These are phyloP conservation scores for Chrysodeixis includens DNA, from an alignment of 2,888 invertebrate species.

Conservation along the genomic window DNA sequence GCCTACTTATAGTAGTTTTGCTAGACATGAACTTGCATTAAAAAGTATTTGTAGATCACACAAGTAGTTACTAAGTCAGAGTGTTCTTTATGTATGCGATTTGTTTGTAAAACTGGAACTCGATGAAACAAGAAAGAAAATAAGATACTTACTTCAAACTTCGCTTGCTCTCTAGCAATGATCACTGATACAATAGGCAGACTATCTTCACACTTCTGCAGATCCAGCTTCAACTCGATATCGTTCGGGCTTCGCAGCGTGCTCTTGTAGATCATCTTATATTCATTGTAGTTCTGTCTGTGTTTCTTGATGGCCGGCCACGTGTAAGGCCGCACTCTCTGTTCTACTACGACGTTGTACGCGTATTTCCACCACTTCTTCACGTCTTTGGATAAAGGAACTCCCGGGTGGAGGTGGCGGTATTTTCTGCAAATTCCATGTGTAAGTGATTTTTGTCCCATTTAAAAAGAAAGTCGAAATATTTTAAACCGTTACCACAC, in stretches of 20 bases:
- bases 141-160: constrained; percentile 90
- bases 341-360: constrained; percentile 91
- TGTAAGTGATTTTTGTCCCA: not conserved
- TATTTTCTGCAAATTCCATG: constrained; percentile 84
- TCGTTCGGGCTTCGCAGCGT: constrained; percentile 92
- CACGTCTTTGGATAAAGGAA: constrained; percentile 88
- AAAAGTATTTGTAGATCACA: too few relatives aligned
- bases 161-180: constrained; percentile 94
- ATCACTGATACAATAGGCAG: constrained; percentile 93
- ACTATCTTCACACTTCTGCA: constrained; percentile 93
- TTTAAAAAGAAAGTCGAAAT: too few relatives aligned
- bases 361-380: constrained; percentile 94
- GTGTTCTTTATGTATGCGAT: too few relatives aligned
- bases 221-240: constrained; percentile 92
- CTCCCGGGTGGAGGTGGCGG: constrained; percentile 90
- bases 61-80: too few relatives aligned
- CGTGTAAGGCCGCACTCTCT: constrained; percentile 92
- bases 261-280: constrained; percentile 92
- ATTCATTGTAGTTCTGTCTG: constrained; percentile 91
- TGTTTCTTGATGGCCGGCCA: constrained; percentile 92
- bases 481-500: too few relatives aligned
- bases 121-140: not conserved
- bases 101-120: too few relatives aligned
- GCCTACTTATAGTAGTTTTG: too few relatives aligned
- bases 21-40: too few relatives aligned